Evolutionary conservation across 1,140 invertebrate species (phyloP).

Genomic region (Drosophila insularis): DNA sequence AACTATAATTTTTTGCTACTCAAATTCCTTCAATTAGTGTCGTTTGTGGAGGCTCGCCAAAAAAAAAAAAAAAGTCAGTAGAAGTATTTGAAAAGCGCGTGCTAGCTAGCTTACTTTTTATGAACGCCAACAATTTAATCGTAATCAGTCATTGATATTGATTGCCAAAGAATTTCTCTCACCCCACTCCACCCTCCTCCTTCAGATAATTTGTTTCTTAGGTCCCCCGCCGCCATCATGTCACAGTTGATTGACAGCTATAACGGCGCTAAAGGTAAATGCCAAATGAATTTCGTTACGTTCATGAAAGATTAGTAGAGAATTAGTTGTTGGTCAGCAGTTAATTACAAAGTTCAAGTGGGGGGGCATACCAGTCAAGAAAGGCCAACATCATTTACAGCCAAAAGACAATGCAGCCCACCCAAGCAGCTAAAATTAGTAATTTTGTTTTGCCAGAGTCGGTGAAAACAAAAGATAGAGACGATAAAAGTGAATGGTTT

Average conservation of each 20-base stretch:
- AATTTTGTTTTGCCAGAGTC: not conserved
- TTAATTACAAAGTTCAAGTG: constrained; percentile 66
- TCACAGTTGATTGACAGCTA: constrained; percentile 45
- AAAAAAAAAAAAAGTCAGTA: constrained; percentile 25
- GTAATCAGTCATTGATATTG: constrained; percentile 63
- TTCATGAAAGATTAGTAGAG: constrained; percentile 33
- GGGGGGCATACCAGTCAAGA: constrained; percentile 44
- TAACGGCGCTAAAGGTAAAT: constrained; percentile 29
- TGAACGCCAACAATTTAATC: constrained; percentile 32
- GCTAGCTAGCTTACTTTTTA: constrained; percentile 13
- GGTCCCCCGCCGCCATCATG: constrained; percentile 17
- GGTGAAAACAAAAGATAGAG: constrained; percentile 20
- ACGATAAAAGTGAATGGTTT: constrained; percentile 34
- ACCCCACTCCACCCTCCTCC: not conserved
- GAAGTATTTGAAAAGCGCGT: constrained; percentile 24
- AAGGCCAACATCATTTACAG: constrained; percentile 35
- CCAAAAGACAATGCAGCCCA: constrained; percentile 19
- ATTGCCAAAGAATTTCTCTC: constrained; percentile 26
- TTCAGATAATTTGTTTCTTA: not conserved
- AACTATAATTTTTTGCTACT: not conserved
- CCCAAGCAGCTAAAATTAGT: not conserved
- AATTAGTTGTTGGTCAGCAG: constrained; percentile 40
- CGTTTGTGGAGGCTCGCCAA: constrained; percentile 48
- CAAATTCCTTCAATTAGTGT: not conserved
- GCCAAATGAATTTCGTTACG: constrained; percentile 14